Percentiles rank a stretch among this genome's conserved stretches.
Conservation (phyloP, 2,797 vertebrate species). For the Pseudopleuronectes americanus region DNA sequence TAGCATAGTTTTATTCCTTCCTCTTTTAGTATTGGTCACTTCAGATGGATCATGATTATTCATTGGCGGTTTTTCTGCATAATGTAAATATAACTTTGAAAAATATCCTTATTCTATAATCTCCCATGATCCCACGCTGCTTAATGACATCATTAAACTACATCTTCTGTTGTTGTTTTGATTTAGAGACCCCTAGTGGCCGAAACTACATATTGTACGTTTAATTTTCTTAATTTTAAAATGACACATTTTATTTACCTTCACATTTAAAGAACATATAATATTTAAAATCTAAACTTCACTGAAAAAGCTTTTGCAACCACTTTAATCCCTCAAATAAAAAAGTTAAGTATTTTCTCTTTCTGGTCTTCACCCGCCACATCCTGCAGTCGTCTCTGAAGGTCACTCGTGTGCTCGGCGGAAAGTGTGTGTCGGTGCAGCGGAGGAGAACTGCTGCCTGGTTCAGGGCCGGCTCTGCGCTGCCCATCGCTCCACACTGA, state of each 20-base stretch:
- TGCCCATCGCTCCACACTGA: slow-evolving; percentile 50
- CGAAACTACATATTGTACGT: no score
- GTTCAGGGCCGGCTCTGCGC: slow-evolving; percentile 51
- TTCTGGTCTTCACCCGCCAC: not conserved
- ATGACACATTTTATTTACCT: not conserved
- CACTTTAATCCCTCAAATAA: slow-evolving; percentile 5
- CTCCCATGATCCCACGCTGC: no score
- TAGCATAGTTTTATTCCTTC: no score
- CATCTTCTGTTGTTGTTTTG: no score
- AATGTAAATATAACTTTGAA: no score
- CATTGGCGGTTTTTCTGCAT: no score
- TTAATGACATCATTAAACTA: no score
- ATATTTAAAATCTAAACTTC: not conserved
- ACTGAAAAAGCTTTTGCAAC: not conserved
- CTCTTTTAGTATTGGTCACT: no score
- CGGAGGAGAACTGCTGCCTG: slow-evolving; percentile 57
- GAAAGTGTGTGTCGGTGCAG: slow-evolving; percentile 47
- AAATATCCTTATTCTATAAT: no score
- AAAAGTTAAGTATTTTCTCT: slow-evolving; percentile 29
- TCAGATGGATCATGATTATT: no score
- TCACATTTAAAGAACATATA: no score
- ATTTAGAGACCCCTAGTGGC: no score
- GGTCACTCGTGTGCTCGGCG: slow-evolving; percentile 41
- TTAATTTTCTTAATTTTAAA: not conserved
- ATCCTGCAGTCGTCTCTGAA: slow-evolving; percentile 39